Evolutionary conservation across 2,113 vertebrate genomes (phyloP).

Genomic region (Ophthalmolycus amberensis): DNA sequence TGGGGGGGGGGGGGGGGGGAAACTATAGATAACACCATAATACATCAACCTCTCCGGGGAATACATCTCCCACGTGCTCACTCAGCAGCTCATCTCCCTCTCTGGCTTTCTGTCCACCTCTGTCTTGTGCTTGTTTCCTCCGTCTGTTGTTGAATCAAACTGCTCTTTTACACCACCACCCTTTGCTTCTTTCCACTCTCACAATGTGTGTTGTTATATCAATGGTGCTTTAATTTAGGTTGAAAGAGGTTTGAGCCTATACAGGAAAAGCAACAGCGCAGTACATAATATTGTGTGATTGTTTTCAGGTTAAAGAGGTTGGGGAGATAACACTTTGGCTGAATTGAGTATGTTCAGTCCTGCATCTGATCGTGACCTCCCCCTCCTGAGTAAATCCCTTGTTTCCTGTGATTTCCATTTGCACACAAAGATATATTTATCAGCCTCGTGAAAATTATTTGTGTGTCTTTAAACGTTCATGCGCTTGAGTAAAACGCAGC

Average conservation of each 20-base stretch:
- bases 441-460: slow-evolving; percentile 48
- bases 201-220: background rate
- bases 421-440: slow-evolving; percentile 42
- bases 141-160: background rate
- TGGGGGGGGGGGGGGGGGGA: too few relatives aligned
- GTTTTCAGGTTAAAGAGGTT: slow-evolving; percentile 72
- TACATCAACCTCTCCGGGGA: slow-evolving; percentile 8
- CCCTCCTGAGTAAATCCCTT: slow-evolving; percentile 13
- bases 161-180: background rate
- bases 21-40: slow-evolving; percentile 19
- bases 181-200: background rate
- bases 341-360: background rate
- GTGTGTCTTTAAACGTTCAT: slow-evolving; percentile 12
- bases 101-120: background rate
- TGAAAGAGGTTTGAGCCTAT: background rate
- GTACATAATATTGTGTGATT: slow-evolving; percentile 59
- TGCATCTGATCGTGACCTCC: slow-evolving; percentile 37
- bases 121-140: background rate
- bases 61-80: slow-evolving; percentile 19
- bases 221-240: slow-evolving; percentile 1
- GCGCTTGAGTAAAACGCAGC: slow-evolving; percentile 11
- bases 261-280: background rate
- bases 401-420: slow-evolving; percentile 50
- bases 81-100: slow-evolving; percentile 3
- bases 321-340: background rate